These are phyloP conservation scores for Epiblema foenella DNA, from an alignment of 2,888 invertebrate genomes.

Conservation along the genomic window DNA sequence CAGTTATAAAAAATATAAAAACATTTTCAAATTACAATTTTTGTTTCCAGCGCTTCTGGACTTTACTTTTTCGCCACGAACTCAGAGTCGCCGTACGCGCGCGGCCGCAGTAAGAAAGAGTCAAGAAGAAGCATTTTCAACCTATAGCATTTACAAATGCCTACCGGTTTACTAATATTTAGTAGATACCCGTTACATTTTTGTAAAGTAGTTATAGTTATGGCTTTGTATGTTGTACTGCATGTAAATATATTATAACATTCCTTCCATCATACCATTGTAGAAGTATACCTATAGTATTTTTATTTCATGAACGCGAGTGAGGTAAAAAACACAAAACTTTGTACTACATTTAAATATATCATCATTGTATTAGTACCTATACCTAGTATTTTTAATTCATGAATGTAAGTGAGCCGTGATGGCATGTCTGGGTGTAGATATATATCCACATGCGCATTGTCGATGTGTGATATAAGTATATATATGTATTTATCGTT, in stretches of 20 bases:
- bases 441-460: too few species aligned
- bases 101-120: conserved; percentile 59
- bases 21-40: conserved; percentile 24
- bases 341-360: too few species aligned
- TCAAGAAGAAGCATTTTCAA: conserved; percentile 22
- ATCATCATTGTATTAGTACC: too few species aligned
- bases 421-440: too few species aligned
- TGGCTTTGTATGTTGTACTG: background rate
- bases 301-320: background rate
- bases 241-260: background rate
- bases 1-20: too few species aligned
- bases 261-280: too few species aligned
- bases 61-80: conserved; percentile 81
- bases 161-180: background rate
- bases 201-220: background rate
- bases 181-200: background rate
- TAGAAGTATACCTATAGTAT: too few species aligned
- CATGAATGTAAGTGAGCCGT: too few species aligned
- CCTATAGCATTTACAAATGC: background rate
- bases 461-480: too few species aligned
- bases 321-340: too few species aligned
- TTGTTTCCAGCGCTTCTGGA: conserved; percentile 74
- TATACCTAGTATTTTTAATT: too few species aligned
- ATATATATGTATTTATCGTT: too few species aligned
- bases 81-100: conserved; percentile 70